Percentiles rank a stretch among this genome's conserved stretches.
Evolutionary conservation across 2,113 vertebrate genomes (phyloP).

Genomic region (Urocitellus parryii): DNA sequence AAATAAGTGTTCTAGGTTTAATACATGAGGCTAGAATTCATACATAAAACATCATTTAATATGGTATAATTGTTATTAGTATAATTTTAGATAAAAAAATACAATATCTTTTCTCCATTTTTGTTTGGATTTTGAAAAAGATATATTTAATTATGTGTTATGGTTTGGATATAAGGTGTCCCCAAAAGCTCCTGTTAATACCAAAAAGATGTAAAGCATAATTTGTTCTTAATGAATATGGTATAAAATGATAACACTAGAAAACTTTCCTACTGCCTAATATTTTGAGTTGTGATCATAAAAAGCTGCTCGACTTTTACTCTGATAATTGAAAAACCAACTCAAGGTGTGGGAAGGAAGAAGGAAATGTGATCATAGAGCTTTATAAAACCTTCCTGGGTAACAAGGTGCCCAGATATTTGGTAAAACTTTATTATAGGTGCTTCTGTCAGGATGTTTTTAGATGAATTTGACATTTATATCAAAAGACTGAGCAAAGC

Average conservation of each 20-base stretch:
- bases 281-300: neutral
- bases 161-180: no score
- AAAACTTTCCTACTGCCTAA: neutral
- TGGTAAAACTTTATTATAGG: neutral
- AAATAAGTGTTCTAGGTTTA: neutral
- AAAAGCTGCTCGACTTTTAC: neutral
- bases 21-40: neutral
- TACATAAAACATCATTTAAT: neutral
- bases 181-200: no score
- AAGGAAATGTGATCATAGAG: neutral
- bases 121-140: conserved; percentile 7
- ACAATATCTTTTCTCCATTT: neutral
- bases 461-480: neutral
- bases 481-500: neutral
- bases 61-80: neutral
- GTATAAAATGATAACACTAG: neutral
- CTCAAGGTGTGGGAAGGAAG: neutral
- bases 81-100: neutral
- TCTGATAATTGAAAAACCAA: neutral
- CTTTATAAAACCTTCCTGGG: neutral
- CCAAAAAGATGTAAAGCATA: neutral
- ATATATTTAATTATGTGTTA: neutral
- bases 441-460: neutral
- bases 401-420: neutral
- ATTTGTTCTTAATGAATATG: neutral